Conservation (phyloP, 2,797 vertebrate species). For the Hypotaenidia okinawae region DNA sequence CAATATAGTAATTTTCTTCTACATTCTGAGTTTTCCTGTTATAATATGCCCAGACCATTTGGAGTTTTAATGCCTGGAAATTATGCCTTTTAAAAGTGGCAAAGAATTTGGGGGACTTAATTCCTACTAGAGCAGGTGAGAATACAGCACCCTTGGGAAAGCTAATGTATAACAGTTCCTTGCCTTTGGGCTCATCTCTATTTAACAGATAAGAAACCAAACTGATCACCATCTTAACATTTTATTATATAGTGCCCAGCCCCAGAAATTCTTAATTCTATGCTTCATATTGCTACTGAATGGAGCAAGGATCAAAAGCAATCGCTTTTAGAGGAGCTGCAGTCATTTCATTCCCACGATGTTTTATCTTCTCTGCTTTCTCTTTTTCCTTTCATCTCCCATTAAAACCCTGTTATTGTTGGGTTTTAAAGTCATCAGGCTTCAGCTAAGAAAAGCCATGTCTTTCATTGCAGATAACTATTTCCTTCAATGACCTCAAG, state of each 20-base stretch:
- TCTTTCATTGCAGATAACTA: background rate
- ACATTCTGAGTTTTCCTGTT: background rate
- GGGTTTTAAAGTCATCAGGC: background rate
- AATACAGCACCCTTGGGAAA: background rate
- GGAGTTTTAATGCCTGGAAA: constrained; percentile 10
- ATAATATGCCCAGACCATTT: background rate
- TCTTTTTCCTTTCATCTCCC: background rate
- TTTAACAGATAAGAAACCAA: background rate
- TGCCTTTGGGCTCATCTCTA: background rate
- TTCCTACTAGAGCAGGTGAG: background rate
- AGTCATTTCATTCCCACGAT: background rate
- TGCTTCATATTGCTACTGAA: background rate
- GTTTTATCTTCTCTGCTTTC: constrained; percentile 7
- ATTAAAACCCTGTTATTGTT: background rate
- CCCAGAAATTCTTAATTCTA: background rate
- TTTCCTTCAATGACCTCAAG: background rate
- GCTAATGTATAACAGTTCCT: background rate
- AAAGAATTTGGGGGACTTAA: background rate
- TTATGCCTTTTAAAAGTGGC: background rate
- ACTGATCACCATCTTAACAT: background rate
- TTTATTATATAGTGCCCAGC: background rate
- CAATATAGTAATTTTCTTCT: background rate
- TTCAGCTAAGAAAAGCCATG: background rate
- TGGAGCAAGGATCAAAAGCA: constrained; percentile 9
- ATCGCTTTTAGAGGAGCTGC: background rate